Conservation (phyloP, 2,113 vertebrate species). For the Charina bottae region DNA sequence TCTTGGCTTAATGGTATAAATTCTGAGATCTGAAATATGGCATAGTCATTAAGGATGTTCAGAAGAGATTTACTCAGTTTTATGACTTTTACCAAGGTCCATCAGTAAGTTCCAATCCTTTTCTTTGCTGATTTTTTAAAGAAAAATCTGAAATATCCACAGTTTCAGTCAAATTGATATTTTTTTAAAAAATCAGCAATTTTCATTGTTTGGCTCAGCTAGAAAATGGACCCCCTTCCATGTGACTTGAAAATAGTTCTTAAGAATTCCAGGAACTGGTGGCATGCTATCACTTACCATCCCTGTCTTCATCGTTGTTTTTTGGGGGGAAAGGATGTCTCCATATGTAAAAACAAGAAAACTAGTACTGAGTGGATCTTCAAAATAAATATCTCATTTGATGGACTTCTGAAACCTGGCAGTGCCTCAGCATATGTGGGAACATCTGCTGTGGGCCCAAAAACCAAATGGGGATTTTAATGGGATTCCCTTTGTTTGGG, state of each 20-base stretch:
- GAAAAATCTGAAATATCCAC: background rate
- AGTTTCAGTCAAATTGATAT: background rate
- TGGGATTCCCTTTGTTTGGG: background rate
- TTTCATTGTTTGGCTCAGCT: background rate
- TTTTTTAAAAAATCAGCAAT: background rate
- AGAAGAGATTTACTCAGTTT: background rate
- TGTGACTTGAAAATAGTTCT: background rate
- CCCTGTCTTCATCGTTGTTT: background rate
- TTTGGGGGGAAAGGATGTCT: background rate
- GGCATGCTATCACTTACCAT: background rate
- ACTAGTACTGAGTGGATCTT: background rate
- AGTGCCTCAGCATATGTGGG: background rate
- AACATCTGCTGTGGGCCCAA: background rate
- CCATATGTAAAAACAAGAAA: background rate
- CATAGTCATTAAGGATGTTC: background rate
- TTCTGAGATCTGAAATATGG: background rate
- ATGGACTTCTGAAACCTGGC: background rate
- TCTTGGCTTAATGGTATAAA: background rate
- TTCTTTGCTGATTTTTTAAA: background rate
- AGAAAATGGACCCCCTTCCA: background rate
- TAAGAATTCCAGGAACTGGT: background rate
- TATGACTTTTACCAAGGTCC: background rate
- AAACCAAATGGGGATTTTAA: background rate
- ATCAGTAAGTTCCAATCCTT: background rate
- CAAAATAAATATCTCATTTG: background rate